phyloP scores from a whole-genome alignment of 2,888 invertebrate genomes.

The Brachyptera risi region DNA sequence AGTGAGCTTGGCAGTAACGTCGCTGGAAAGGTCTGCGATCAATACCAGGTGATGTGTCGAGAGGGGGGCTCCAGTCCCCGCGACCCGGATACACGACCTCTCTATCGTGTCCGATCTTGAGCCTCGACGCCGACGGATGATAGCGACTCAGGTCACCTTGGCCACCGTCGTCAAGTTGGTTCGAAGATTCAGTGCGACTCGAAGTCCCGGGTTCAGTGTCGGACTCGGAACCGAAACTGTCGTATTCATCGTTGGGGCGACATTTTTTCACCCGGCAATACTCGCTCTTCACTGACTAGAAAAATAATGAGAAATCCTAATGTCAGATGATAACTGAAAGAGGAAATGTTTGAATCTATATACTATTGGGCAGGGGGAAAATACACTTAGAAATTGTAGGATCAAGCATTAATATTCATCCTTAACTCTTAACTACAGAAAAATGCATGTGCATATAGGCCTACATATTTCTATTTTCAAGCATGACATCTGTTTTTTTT shows the following conservation, averaged over 20 bases:
- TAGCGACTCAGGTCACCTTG: conserved; percentile 24
- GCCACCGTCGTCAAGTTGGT: conserved; percentile 33
- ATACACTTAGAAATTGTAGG: no score
- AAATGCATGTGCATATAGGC: no score
- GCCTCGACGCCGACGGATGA: conserved; percentile 22
- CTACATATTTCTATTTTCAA: no score
- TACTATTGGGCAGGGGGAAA: no score
- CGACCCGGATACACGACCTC: conserved; percentile 25
- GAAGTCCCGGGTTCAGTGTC: conserved; percentile 35
- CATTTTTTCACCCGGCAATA: conserved; percentile 29
- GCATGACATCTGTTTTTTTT: no score
- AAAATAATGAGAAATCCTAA: background rate
- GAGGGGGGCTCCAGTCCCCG: conserved; percentile 33
- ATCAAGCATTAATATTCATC: no score
- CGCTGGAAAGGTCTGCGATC: conserved; percentile 27
- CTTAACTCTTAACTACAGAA: no score
- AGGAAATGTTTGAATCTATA: background rate
- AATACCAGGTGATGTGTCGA: conserved; percentile 29
- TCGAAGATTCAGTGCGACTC: conserved; percentile 35
- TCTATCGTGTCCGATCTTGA: conserved; percentile 10
- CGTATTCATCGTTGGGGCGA: conserved; percentile 31
- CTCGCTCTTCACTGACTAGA: conserved; percentile 30
- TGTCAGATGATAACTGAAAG: background rate
- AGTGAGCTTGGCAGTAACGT: conserved; percentile 30
- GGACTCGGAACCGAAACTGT: conserved; percentile 35